Base-by-base conservation (phyloP, 2,113 vertebrate genomes). In the Hydrolagus affinis region DNA sequence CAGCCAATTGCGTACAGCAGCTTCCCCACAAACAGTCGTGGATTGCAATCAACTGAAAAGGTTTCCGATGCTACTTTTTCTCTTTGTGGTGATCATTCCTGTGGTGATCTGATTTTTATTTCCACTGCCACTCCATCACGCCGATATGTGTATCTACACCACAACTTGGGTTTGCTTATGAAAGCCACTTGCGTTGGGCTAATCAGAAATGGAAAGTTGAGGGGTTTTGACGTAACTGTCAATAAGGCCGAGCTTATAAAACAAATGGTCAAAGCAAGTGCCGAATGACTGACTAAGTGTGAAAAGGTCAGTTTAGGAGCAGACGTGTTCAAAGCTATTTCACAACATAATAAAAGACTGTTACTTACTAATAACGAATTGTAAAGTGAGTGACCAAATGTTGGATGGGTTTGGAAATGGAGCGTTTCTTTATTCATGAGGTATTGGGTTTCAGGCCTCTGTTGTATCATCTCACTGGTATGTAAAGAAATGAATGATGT, bases 401-500 rank as follows among this genome's bases (percentile, higher is more conserved):
- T 21, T 69, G 15, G 15, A 15, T 69, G 66, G 66, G 15, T 69
- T 15, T 15, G 66, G 21, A 69, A 69, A 19, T 15, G 21, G 21
- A 69, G 21, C 19, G 11, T 69, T 69, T 69, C 66, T 69, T 69
- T 69, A 69, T 21, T 69, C 66, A 69, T 69, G 66, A 69, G 66
- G 11, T 15, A 19, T 69, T 69, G 21, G 66, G 11, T 69, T 7
- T 69, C 15, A 69, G 66, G 66, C 12, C 66, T 19, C 66, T 19
- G 17, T 69, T 21, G 9, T 69, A 69, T 4, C 66, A 69, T 69
- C 66, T 69, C 66, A 69, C 12, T 69, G 66, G 1, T 69, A 69
- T 69, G 11, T 69, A 69, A 69, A 69, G 66, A 69, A 69, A 69
- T 69, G 66, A 69, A 69, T 69, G 66, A 69, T 69, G 66, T 69